Percentiles rank a stretch among this genome's conserved stretches.
Conservation (phyloP, 2,888 invertebrate genomes). For the Gibbula magus region DNA sequence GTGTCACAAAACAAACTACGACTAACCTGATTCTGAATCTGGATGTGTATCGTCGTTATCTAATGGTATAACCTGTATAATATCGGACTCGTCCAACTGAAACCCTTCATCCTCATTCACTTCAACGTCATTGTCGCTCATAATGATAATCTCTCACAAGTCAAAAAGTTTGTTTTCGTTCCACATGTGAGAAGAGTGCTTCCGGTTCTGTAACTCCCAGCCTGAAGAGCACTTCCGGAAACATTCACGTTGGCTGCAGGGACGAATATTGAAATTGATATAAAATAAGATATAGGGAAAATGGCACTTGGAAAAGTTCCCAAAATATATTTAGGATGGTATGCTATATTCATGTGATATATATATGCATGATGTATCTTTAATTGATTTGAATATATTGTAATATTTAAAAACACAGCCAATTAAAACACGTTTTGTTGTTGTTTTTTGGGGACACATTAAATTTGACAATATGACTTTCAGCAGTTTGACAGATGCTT, state of each 20-base stretch:
- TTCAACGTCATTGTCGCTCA: constrained; percentile 7
- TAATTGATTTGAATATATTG: not conserved
- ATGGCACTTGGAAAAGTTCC: constrained; percentile 31
- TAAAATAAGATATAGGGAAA: not conserved
- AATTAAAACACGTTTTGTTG: no score
- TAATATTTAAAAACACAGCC: no score
- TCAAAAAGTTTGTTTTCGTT: not conserved
- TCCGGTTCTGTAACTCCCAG: not conserved
- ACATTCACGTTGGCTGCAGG: not conserved
- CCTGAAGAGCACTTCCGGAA: not conserved
- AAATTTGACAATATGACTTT: no score
- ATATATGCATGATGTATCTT: no score
- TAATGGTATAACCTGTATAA: constrained; percentile 39
- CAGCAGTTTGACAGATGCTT: no score
- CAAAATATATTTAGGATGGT: constrained; percentile 38
- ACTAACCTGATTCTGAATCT: not conserved
- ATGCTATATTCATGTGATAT: not conserved
- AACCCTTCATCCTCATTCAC: constrained; percentile 31
- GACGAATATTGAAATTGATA: no score
- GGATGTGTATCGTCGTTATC: constrained; percentile 22
- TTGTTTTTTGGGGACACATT: no score
- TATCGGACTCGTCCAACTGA: constrained; percentile 26
- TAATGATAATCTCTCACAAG: not conserved
- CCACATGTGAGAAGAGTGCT: not conserved
- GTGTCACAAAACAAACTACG: not conserved